Evolutionary conservation across 1,140 invertebrate species (phyloP).

Genomic region (Leptoteleia sp.): DNA sequence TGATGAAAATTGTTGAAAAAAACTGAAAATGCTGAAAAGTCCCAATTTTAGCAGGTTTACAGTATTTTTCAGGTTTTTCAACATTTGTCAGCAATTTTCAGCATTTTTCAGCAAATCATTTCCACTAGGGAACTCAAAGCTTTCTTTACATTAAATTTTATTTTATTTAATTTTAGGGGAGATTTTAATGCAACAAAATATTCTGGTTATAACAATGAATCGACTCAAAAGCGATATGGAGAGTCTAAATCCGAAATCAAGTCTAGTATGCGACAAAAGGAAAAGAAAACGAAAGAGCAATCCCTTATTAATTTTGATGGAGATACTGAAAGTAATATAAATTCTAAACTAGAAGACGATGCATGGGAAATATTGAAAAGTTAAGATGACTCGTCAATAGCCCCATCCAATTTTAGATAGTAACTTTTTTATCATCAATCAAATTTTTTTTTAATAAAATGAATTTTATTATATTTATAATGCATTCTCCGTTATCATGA

Average conservation of each 20-base stretch:
- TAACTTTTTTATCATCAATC: slow-evolving; percentile 2
- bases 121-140: no score
- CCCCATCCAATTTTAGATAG: slow-evolving; percentile 24
- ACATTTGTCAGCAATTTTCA: no score
- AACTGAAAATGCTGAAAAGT: no score
- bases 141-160: no score
- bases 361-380: slow-evolving; percentile 83
- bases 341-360: slow-evolving; percentile 81
- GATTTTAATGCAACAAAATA: slow-evolving; percentile 52
- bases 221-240: slow-evolving; percentile 26
- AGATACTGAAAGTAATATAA: slow-evolving; percentile 75
- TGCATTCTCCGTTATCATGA: slow-evolving; percentile 10
- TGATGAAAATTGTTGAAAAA: no score
- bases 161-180: slow-evolving; percentile 70
- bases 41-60: no score
- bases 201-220: slow-evolving; percentile 55
- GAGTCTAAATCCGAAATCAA: slow-evolving; percentile 63
- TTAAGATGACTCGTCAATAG: slow-evolving; percentile 66
- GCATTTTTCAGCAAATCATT: no score
- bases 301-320: slow-evolving; percentile 81
- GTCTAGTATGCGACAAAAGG: slow-evolving; percentile 68
- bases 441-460: slow-evolving; percentile 10
- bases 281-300: slow-evolving; percentile 74
- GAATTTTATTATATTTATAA: slow-evolving; percentile 1
- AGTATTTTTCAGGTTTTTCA: no score